Percentiles rank a stretch among this genome's conserved stretches.
Conservation (phyloP, 2,797 vertebrate species). For the Cynopterus sphinx region DNA sequence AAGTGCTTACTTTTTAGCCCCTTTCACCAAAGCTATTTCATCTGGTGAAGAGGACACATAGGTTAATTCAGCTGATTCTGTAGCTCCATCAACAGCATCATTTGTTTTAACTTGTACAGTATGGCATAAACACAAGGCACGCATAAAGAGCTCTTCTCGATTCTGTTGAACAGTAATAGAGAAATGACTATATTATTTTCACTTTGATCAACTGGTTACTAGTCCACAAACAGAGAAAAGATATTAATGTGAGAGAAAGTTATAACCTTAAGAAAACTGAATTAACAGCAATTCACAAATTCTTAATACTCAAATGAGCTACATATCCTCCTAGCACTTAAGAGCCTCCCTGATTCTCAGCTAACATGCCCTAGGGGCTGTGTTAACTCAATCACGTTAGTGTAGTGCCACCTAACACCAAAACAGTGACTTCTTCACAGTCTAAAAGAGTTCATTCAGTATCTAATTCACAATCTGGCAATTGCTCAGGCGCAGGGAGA, state of each 20-base stretch:
- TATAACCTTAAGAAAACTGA: constrained; percentile 19
- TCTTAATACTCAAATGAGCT: not conserved
- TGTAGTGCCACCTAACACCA: not conserved
- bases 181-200: constrained; percentile 30
- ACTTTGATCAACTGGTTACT: constrained; percentile 10
- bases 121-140: constrained; percentile 97
- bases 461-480: constrained; percentile 1
- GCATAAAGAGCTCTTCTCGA: constrained; percentile 95
- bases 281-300: constrained; percentile 9
- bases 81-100: constrained; percentile 83
- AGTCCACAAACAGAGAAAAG: constrained; percentile 17
- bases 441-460: not conserved
- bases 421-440: not conserved
- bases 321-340: not conserved
- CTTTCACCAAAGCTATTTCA: constrained; percentile 96
- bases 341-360: not conserved
- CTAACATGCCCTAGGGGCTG: not conserved
- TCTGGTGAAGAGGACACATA: constrained; percentile 97
- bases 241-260: constrained; percentile 21
- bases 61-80: constrained; percentile 77
- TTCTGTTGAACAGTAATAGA: constrained; percentile 83
- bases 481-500: not conserved
- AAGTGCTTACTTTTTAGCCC: constrained; percentile 93
- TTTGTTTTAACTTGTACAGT: constrained; percentile 95
- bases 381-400: not conserved